phyloP scores from a whole-genome alignment of 2,113 vertebrate species.

The Alectura lathami region DNA sequence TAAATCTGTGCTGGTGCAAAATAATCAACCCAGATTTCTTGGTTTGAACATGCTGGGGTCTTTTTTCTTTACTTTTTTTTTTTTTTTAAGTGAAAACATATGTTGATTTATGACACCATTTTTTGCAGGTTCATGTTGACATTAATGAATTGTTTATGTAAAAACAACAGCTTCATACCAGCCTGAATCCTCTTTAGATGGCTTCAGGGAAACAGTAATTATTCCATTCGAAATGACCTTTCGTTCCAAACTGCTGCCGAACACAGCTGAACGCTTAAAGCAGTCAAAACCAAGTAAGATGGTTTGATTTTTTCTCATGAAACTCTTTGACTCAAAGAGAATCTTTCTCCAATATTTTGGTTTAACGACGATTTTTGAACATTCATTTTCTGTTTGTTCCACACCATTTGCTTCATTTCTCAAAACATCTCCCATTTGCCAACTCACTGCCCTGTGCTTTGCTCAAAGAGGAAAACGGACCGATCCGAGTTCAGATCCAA shows the following conservation, averaged over 20 bases:
- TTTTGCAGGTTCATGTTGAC: slow-evolving; percentile 47
- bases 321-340: not conserved
- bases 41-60: not conserved
- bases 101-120: slow-evolving; percentile 22
- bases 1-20: slow-evolving; percentile 44
- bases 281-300: not conserved
- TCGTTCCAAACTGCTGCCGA: slow-evolving; percentile 12
- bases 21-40: slow-evolving; percentile 18
- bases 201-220: slow-evolving; percentile 35
- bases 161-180: slow-evolving; percentile 65
- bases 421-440: not conserved
- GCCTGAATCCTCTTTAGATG: not conserved
- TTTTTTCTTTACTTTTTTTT: not conserved
- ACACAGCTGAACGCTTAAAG: not conserved
- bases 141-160: slow-evolving; percentile 66
- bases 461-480: not conserved
- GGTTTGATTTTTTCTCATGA: not conserved
- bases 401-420: not conserved
- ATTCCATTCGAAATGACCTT: slow-evolving; percentile 33
- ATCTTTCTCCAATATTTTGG: not conserved
- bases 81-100: slow-evolving; percentile 26
- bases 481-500: not conserved
- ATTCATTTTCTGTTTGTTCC: not conserved
- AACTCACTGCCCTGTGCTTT: not conserved
- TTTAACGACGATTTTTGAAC: not conserved